Percentiles rank a stretch among this genome's conserved stretches.
Evolutionary conservation across 1,140 invertebrate genomes (phyloP).

Genomic region (Daktulosphaira vitifoliae): DNA sequence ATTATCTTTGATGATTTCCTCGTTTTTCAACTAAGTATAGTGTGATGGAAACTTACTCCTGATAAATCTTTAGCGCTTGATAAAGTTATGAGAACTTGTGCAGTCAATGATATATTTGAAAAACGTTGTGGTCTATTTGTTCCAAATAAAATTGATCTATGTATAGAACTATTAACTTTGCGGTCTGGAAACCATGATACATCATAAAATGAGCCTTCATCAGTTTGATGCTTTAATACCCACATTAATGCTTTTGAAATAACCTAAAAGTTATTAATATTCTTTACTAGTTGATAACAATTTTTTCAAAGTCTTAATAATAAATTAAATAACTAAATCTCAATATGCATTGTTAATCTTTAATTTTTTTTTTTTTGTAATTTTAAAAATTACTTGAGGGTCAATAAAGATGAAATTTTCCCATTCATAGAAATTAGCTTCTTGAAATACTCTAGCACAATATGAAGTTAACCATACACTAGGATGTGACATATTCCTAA

Average conservation of each 20-base stretch:
- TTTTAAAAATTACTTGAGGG: conserved; percentile 48
- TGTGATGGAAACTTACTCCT: conserved; percentile 47
- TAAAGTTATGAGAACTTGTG: conserved; percentile 77
- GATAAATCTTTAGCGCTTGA: conserved; percentile 73
- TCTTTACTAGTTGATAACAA: neutral
- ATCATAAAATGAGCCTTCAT: conserved; percentile 77
- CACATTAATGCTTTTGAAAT: conserved; percentile 69
- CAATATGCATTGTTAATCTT: neutral
- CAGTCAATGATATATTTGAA: conserved; percentile 77
- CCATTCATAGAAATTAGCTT: conserved; percentile 86
- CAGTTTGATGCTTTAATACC: conserved; percentile 68
- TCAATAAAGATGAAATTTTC: conserved; percentile 88
- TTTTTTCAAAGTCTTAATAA: neutral
- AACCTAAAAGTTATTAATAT: conserved; percentile 44
- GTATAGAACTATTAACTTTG: conserved; percentile 68
- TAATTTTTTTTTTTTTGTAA: neutral
- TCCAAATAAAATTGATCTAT: conserved; percentile 40
- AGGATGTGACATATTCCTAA: conserved; percentile 66
- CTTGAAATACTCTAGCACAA: conserved; percentile 72
- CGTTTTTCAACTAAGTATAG: too few species aligned
- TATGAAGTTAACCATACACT: conserved; percentile 84
- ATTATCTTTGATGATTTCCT: too few species aligned
- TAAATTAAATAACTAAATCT: neutral
- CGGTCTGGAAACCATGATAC: conserved; percentile 69
- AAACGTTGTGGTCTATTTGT: conserved; percentile 47